A percentile compares a stretch with the other conserved stretches of the same genome.
Evolutionary conservation across 2,888 invertebrate genomes (phyloP).

Genomic region (Drosophila nr. medialis): DNA sequence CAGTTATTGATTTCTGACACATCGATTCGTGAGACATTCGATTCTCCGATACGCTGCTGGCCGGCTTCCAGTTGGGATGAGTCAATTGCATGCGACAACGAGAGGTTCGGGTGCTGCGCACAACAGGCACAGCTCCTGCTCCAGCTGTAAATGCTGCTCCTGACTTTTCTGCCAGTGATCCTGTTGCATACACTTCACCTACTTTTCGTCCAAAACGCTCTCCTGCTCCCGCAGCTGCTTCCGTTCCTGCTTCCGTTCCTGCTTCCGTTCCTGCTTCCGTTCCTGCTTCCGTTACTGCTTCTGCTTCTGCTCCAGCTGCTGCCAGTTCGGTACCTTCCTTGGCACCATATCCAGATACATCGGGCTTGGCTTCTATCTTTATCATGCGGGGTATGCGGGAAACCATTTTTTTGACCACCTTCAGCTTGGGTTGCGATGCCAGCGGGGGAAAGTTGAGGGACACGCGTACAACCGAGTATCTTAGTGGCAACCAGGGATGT

Average conservation of each 20-base stretch:
- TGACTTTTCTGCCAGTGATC: not conserved
- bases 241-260: not conserved
- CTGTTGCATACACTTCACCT: not conserved
- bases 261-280: no score
- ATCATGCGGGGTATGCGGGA: slow-evolving; percentile 39
- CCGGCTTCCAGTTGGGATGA: slow-evolving; percentile 7
- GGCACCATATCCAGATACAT: not conserved
- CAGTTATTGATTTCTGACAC: not conserved
- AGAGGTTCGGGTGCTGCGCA: slow-evolving; percentile 44
- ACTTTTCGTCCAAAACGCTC: not conserved
- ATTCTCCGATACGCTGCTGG: not conserved
- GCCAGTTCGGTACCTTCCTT: not conserved
- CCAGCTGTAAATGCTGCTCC: not conserved
- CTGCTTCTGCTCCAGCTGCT: not conserved
- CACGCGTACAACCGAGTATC: not conserved
- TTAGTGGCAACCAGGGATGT: slow-evolving; percentile 30
- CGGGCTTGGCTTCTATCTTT: not conserved
- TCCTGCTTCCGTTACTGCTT: not conserved
- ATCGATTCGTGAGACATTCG: not conserved
- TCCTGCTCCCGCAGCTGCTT: no score
- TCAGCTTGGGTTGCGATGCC: not conserved
- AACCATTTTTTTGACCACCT: not conserved
- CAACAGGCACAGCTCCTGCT: slow-evolving; percentile 1
- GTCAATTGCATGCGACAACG: slow-evolving; percentile 25
- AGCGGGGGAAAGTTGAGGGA: not conserved